phyloP scores from a whole-genome alignment of 2,888 invertebrate species.

The Ariolimax columbianus region DNA sequence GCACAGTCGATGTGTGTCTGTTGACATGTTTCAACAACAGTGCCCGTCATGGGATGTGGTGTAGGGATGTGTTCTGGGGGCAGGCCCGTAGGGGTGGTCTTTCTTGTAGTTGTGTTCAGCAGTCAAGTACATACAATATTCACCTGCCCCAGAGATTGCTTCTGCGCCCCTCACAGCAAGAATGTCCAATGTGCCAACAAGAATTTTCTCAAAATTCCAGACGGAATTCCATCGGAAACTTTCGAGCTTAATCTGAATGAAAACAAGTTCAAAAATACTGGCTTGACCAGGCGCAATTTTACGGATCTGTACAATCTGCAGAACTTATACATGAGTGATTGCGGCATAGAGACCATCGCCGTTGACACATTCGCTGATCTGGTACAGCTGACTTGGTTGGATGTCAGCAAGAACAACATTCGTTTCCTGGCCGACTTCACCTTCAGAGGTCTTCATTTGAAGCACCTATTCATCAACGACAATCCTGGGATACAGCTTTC shows the following conservation, averaged over 20 bases:
- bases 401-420: slow-evolving; percentile 76
- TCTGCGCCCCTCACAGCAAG: slow-evolving; percentile 73
- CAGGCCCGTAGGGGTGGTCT: slow-evolving; percentile 17
- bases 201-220: slow-evolving; percentile 71
- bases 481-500: slow-evolving; percentile 73
- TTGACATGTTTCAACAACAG: not conserved
- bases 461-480: slow-evolving; percentile 76
- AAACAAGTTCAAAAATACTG: slow-evolving; percentile 71
- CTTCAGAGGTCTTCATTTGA: slow-evolving; percentile 74
- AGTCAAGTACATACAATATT: slow-evolving; percentile 47
- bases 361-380: slow-evolving; percentile 76
- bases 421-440: slow-evolving; percentile 72
- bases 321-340: slow-evolving; percentile 75
- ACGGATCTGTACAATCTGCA: slow-evolving; percentile 69
- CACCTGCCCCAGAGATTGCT: slow-evolving; percentile 74
- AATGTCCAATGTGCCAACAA: slow-evolving; percentile 76
- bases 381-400: slow-evolving; percentile 73
- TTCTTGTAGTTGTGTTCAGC: slow-evolving; percentile 48
- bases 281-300: slow-evolving; percentile 72
- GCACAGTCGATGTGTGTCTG: not conserved
- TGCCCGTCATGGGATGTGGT: slow-evolving; percentile 38
- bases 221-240: slow-evolving; percentile 72
- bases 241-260: slow-evolving; percentile 75
- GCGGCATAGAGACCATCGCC: slow-evolving; percentile 74
- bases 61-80: slow-evolving; percentile 4